Evolutionary conservation across 2,797 vertebrate genomes (phyloP), one percentile per base, ranked within the genome.

Genomic region (Periparus ater): DNA sequence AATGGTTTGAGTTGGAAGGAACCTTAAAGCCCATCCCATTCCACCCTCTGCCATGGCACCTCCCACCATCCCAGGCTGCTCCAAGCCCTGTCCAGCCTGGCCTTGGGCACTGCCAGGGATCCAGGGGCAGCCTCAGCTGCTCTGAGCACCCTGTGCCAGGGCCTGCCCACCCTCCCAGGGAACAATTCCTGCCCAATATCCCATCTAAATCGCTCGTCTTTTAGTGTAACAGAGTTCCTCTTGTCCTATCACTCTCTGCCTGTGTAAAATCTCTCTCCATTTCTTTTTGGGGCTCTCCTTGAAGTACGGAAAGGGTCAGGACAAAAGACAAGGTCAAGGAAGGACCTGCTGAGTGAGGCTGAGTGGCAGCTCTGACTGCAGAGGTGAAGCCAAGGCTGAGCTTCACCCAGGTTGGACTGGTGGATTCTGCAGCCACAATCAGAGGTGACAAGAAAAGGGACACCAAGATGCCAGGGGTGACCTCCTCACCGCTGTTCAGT

Each of bases 11-110:
- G 18, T 42, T 45, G 65, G 30, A 53, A 84, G 17, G 18, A 5
- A 53, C 16, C 21, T 48, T 17, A 42, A 65, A 77, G 5, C 2
- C 2, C 21, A 40, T 65, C n/a, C 1, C 7, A 9, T 27, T 0
- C 29, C 44, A 50, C 1, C 11, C 7, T 19, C 9, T 70, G 32
- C 36, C 32, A 17, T 30, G 44, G 8, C 25, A 71, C 25, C 21
- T 77, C 0, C 29, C 65, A 34, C 17, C 0, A 0, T 17, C 17
- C 57, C 57, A 51, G 29, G 36, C 0, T 76, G 32, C 44, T 76
- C 50, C 71, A 6, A 55, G 4, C 9, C 42, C 62, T 32, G 18
- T 70, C 50, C 72, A 76, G 0, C 51, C 79, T 32, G 58, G 29
- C 10, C 87, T 71, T 10, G 79, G 21, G 0, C 72, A 83, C 26